Evolutionary conservation across 2,888 invertebrate genomes (phyloP).

Genomic region (Thyatira batis): DNA sequence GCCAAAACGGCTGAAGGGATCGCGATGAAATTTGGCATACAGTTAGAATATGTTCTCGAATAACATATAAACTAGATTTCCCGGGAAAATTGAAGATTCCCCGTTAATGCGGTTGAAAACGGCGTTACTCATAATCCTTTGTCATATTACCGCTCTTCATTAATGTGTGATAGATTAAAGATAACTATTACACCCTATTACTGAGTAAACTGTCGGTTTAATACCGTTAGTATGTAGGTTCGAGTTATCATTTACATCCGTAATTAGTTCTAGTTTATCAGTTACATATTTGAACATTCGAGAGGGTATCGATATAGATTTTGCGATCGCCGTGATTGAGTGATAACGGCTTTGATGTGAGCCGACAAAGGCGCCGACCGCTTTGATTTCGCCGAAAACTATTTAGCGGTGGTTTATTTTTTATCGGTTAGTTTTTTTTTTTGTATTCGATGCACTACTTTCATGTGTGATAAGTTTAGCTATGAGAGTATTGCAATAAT

Average conservation of each 20-base stretch:
- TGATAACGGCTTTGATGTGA: conserved; percentile 39
- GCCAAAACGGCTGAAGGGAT: too few relatives aligned
- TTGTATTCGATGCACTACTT: neutral
- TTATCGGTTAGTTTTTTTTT: neutral
- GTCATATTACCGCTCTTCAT: neutral
- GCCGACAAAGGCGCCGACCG: conserved; percentile 46
- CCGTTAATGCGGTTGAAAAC: too few relatives aligned
- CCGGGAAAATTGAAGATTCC: too few relatives aligned
- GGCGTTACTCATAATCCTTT: neutral
- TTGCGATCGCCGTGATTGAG: conserved; percentile 27
- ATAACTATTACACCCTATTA: neutral
- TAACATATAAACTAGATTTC: too few relatives aligned
- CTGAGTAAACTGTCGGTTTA: neutral
- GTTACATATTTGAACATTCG: conserved; percentile 26
- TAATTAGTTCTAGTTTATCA: conserved; percentile 32
- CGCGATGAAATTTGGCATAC: too few relatives aligned
- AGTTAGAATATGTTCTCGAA: too few relatives aligned
- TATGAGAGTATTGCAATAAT: too few relatives aligned
- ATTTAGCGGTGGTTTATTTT: neutral
- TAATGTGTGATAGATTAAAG: neutral
- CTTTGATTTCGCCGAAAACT: conserved; percentile 33
- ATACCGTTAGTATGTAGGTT: neutral
- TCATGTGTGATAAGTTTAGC: neutral
- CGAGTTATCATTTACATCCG: conserved; percentile 4
- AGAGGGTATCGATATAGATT: conserved; percentile 31